phyloP scores from a whole-genome alignment of 2,888 invertebrate species.

The Drosophila pseudotalamancana region DNA sequence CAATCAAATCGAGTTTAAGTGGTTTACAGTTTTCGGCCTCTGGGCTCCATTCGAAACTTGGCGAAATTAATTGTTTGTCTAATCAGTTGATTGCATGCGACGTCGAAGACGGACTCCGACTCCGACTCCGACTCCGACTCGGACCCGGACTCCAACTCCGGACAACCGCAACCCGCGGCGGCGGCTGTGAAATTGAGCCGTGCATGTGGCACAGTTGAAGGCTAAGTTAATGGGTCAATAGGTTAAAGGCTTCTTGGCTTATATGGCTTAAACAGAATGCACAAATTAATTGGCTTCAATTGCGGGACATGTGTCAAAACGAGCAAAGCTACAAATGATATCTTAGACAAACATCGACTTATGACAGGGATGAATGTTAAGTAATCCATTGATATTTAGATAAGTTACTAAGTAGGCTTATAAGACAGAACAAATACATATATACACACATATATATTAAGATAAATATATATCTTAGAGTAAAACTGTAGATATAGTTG shows the following conservation, averaged over 20 bases:
- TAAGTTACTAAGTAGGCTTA: no score
- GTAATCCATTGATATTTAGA: no score
- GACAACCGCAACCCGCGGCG: slow-evolving; percentile 15
- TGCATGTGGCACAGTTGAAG: slow-evolving; percentile 7
- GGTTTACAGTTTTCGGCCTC: slow-evolving; percentile 58
- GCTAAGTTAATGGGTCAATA: slow-evolving; percentile 35
- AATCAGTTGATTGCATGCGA: slow-evolving; percentile 75
- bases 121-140: neutral
- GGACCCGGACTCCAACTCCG: neutral
- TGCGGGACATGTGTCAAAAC: neutral
- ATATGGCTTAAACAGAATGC: slow-evolving; percentile 5
- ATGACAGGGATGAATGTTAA: neutral
- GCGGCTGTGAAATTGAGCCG: slow-evolving; percentile 23
- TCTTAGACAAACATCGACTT: neutral
- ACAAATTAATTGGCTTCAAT: slow-evolving; percentile 16
- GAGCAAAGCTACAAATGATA: neutral
- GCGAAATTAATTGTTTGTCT: slow-evolving; percentile 74
- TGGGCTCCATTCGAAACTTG: slow-evolving; percentile 58
- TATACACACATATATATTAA: no score
- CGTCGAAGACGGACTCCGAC: slow-evolving; percentile 12
- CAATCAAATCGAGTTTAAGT: slow-evolving; percentile 76
- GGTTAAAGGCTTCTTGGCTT: slow-evolving; percentile 25
- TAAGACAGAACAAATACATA: no score
- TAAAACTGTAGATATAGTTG: no score
- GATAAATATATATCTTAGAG: no score